Percentiles rank a stretch among this genome's conserved stretches.
Conservation (phyloP, 2,113 vertebrate genomes). For the Elaphurus davidianus region DNA sequence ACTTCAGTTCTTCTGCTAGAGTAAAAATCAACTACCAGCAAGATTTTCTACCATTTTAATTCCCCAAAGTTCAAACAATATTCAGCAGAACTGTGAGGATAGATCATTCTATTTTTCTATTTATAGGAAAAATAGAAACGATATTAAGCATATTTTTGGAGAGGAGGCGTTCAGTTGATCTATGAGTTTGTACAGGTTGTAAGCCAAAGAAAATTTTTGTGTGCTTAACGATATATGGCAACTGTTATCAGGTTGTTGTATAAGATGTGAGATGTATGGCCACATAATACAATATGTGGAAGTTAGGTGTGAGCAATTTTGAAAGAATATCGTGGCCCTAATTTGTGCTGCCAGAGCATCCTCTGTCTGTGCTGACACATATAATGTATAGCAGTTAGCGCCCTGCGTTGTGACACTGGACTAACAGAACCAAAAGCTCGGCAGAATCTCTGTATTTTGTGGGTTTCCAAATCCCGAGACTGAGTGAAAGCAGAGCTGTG, state of each 20-base stretch:
- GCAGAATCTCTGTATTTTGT: not conserved
- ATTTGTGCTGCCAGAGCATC: not conserved
- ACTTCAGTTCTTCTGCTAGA: not conserved
- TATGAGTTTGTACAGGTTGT: not conserved
- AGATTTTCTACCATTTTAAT: not conserved
- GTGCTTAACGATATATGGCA: not conserved
- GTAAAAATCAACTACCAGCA: not conserved
- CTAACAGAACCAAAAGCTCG: not conserved
- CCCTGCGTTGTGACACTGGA: not conserved
- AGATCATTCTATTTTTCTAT: not conserved
- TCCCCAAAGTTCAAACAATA: not conserved
- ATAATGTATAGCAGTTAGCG: fast-evolving
- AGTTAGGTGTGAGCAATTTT: not conserved
- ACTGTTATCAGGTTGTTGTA: not conserved
- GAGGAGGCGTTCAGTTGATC: not conserved
- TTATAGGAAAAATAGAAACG: not conserved
- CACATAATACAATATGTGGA: not conserved
- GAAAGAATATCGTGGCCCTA: not conserved
- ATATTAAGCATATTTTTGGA: not conserved
- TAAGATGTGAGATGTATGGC: not conserved
- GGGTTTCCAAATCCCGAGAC: not conserved
- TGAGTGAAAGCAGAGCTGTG: not conserved
- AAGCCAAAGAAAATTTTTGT: not conserved
- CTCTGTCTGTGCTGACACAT: not conserved
- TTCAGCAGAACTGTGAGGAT: not conserved